Evolutionary conservation across 2,113 vertebrate species (phyloP), one percentile per base, ranked within the genome.

Genomic region (Carassius carassius): DNA sequence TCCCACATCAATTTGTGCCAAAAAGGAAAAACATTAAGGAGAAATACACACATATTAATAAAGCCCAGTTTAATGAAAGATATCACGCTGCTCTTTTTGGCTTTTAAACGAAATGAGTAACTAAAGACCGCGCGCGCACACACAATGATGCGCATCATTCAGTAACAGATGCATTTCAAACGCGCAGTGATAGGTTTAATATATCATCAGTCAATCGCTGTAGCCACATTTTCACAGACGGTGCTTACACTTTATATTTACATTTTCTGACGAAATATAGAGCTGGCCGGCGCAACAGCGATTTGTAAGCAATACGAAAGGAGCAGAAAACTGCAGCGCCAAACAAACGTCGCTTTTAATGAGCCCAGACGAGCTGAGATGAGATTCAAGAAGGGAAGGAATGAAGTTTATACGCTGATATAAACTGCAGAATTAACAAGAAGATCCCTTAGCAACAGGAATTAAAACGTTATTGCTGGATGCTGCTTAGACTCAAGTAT

Each of bases 1-100:
- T 88, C 84, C 81, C 85, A 83, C 75, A 80, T 83, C 84, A 85
- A 73, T 54, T 69, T 85, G 73, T 78, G 79, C 74, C 74, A 73
- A 63, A 74, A 73, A 41, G 14, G 37, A 16, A 25, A 37, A 35
- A 4, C 65, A 29, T 19, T 9, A 21, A 2, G 21, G 29, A 69
- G 16, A 47, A 56, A 77, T 63, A n/a, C 60, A 83, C 23, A 62
- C 49, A 47, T 19, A n/a, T 81, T 78, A 81, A 51, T 81, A 75
- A 78, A 77, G 58, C 51, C 35, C 51, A 65, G 29, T 76, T n/a
- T 70, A 35, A 29, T 70, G 8, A 70, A 81, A n/a, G 11, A 69
- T 54, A 51, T 54, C 16, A 7, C 14, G 5, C 21, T 67, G 60
- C 14, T 63, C 12, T n/a, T 72, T 44, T 72, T 35, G 9, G 4